These are phyloP conservation scores for Sus scrofa DNA, from an alignment of 2,113 vertebrate genomes.

Conservation along the genomic window DNA sequence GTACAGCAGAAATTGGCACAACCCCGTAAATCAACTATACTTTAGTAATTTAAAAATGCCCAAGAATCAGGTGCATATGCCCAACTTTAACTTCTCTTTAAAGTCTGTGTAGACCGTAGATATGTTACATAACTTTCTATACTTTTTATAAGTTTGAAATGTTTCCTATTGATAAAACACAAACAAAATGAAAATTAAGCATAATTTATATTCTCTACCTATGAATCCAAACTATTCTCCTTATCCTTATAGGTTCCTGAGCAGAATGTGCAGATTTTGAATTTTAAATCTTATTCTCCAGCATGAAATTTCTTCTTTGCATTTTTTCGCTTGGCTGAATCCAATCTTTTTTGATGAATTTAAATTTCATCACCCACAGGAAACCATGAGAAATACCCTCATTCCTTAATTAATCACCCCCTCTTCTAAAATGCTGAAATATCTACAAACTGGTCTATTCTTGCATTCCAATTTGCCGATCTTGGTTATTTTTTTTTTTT, in stretches of 20 bases:
- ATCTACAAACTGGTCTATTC: neutral
- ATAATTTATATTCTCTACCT: neutral
- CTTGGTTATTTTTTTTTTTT: neutral
- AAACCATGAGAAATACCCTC: neutral
- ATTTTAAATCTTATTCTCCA: neutral
- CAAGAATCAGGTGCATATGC: neutral
- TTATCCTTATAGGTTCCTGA: neutral
- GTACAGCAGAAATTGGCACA: no score
- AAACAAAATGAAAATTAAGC: constrained; percentile 19
- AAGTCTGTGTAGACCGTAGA: neutral
- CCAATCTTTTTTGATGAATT: neutral
- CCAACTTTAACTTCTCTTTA: neutral
- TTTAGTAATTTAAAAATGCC: neutral
- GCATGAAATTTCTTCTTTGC: neutral
- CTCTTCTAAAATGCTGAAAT: neutral
- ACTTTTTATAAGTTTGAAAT: neutral
- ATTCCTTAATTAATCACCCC: neutral
- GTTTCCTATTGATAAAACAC: neutral
- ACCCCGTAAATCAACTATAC: no score
- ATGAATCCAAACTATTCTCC: neutral
- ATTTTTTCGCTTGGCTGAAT: neutral
- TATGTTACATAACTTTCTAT: neutral
- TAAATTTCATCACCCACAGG: neutral
- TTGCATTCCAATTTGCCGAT: neutral
- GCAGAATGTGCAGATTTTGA: neutral